Percentiles rank a stretch among this genome's conserved stretches.
Evolutionary conservation across 1,140 invertebrate species (phyloP).

Genomic region (Riptortus pedestris): DNA sequence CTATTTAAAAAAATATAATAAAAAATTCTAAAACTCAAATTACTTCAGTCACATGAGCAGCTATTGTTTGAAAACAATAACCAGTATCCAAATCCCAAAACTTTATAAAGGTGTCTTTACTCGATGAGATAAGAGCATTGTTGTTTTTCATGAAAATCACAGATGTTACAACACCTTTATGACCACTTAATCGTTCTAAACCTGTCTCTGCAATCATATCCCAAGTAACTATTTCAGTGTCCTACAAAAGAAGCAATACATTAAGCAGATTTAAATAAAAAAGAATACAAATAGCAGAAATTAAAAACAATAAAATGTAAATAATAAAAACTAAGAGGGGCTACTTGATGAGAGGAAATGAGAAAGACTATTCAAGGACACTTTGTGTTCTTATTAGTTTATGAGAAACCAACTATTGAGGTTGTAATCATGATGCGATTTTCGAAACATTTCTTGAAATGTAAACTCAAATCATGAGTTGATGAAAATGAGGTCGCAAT

Average conservation of each 20-base stretch:
- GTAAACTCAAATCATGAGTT: too few relatives aligned
- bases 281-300: not conserved
- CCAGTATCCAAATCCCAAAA: conserved; percentile 95
- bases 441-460: too few relatives aligned
- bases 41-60: conserved; percentile 65
- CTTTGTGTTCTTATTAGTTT: too few relatives aligned
- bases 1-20: not conserved
- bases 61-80: conserved; percentile 90
- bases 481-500: too few relatives aligned
- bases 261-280: conserved; percentile 25
- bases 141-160: conserved; percentile 63
- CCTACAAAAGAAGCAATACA: conserved; percentile 42
- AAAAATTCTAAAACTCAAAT: conserved; percentile 14
- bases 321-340: not conserved
- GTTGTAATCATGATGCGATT: too few relatives aligned
- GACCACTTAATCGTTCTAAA: conserved; percentile 76
- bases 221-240: conserved; percentile 90
- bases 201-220: conserved; percentile 87
- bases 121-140: conserved; percentile 75
- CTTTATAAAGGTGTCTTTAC: conserved; percentile 90
- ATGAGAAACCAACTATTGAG: too few relatives aligned
- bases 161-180: conserved; percentile 86
- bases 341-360: too few relatives aligned
- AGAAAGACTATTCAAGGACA: too few relatives aligned
- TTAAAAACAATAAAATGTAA: not conserved